Evolutionary conservation across 2,113 vertebrate genomes (phyloP), one percentile per base, ranked within the genome.

Genomic region (Heptranchias perlo): DNA sequence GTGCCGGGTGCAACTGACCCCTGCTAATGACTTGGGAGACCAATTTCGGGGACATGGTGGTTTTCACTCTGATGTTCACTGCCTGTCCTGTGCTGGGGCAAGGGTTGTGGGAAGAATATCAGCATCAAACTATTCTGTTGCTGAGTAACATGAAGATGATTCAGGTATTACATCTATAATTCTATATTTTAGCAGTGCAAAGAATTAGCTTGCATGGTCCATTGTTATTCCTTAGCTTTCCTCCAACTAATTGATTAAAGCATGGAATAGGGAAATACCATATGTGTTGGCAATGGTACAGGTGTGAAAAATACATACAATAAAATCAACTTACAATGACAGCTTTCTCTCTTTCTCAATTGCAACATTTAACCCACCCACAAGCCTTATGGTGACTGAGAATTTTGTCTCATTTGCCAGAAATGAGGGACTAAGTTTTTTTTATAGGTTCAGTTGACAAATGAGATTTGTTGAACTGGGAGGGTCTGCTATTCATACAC

Each of bases 401-500:
- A 14, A 35, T 69, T 69, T 95, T 95, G 8, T 69, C 62, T 95
- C 65, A 35, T 28, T 47, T 69, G 25, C 64, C 65, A 73, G 94
- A 69, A 67, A 73, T 69, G 94, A 52, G 94, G 31, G 64, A 35
- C 65, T 95, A 35, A 69, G 25, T 69, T 95, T 61, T 49, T 95
- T 73, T 95, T 35, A 93, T 93, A 67, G 47, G 28, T 52, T 95
- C 94, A 95, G 94, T 95, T 95, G 94, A 67, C 65, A 69, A 95
- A 95, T 95, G 94, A 95, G 94, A 95, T 95, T 49, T 95, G 65
- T 95, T 95, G 64, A 95, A 95, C 64, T 95, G 62, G 94, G 65
- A 95, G 94, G 25, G 35, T 52, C 94, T 31, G 65, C 65, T 49
- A 95, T 95, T 69, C 94, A 95, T 69, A 52, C 44, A 69, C 94